Evolutionary conservation across 2,797 vertebrate species (phyloP).

Genomic region (Cyclura pinguis): DNA sequence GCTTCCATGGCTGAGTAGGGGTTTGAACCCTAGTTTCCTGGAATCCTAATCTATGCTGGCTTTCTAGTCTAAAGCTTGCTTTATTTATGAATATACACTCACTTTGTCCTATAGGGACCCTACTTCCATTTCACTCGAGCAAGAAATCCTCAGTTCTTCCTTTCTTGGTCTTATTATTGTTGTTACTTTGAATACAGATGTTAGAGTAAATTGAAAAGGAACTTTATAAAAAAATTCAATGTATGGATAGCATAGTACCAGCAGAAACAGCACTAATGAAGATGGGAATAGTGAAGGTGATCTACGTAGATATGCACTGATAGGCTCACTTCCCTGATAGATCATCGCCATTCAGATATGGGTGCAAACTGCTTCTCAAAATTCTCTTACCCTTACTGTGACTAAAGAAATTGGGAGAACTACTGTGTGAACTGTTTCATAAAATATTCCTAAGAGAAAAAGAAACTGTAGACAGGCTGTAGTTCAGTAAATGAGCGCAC

Average conservation of each 20-base stretch:
- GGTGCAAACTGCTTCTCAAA: not conserved
- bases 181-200: not conserved
- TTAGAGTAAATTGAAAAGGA: not conserved
- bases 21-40: too few relatives aligned
- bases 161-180: too few relatives aligned
- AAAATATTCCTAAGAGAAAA: not conserved
- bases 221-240: not conserved
- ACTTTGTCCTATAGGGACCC: not conserved
- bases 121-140: not conserved
- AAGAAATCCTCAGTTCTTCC: not conserved
- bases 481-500: too few relatives aligned
- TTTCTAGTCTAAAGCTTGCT: not conserved
- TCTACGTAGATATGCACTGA: not conserved
- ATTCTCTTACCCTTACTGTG: not conserved
- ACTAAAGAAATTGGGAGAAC: not conserved
- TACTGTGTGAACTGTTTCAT: not conserved
- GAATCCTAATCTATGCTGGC: too few relatives aligned
- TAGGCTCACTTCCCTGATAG: not conserved
- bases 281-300: not conserved
- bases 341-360: not conserved
- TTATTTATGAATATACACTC: not conserved
- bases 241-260: not conserved
- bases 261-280: not conserved
- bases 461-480: too few relatives aligned
- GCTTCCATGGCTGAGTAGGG: too few relatives aligned